Percentiles rank a stretch among this genome's conserved stretches.
These are phyloP conservation scores for Lacanobia oleracea DNA, from an alignment of 2,888 invertebrate species.

Conservation along the genomic window DNA sequence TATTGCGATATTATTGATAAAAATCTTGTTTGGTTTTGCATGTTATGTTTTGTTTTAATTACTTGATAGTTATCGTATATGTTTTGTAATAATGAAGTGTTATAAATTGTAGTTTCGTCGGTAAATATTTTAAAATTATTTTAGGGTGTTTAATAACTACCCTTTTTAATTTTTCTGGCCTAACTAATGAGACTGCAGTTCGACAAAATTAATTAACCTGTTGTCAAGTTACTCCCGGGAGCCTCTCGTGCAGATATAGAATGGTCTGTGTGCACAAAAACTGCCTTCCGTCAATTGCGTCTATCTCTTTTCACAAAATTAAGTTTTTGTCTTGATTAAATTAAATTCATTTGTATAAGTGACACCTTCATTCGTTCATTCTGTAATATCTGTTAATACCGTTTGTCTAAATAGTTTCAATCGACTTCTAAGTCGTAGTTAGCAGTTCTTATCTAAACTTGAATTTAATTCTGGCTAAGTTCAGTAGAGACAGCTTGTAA, in stretches of 20 bases:
- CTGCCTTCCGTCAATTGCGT: too few species aligned
- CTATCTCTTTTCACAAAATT: too few species aligned
- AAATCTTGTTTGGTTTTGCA: constrained; percentile 8
- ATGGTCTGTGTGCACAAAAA: too few species aligned
- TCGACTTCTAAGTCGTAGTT: constrained; percentile 65
- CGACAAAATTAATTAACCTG: too few species aligned
- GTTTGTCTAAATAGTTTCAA: constrained; percentile 46
- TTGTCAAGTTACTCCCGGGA: too few species aligned
- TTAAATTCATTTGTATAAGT: too few species aligned
- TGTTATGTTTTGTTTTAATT: constrained; percentile 28
- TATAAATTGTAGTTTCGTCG: neutral
- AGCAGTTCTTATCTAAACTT: constrained; percentile 69
- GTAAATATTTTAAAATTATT: neutral
- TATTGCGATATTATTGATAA: constrained; percentile 21
- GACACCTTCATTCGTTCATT: too few species aligned
- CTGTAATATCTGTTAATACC: constrained; percentile 33
- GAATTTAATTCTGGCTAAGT: constrained; percentile 68
- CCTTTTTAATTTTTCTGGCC: too few species aligned
- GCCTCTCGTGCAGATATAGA: too few species aligned
- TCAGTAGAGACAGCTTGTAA: constrained; percentile 64
- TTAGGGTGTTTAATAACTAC: too few species aligned
- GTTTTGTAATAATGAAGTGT: neutral
- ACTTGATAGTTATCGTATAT: neutral
- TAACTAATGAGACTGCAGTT: too few species aligned
- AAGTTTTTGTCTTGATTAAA: too few species aligned